Conservation (phyloP, 1,140 invertebrate genomes). For the Drosophila jambulina region DNA sequence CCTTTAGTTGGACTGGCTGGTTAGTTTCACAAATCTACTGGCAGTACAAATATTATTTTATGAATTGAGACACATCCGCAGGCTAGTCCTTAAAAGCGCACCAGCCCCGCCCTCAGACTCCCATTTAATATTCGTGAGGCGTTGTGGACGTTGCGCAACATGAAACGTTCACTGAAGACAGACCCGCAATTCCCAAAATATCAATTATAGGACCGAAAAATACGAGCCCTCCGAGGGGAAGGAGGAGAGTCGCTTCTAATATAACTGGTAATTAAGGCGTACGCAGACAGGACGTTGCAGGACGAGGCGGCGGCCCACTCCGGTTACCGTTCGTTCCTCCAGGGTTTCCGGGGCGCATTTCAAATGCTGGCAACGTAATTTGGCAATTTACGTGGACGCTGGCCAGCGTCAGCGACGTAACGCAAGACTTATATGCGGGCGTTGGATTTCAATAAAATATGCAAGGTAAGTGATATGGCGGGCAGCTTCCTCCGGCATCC, state of each 20-base stretch:
- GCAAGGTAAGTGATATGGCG: slow-evolving; percentile 62
- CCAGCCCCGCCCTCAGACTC: background rate
- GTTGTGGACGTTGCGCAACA: slow-evolving; percentile 59
- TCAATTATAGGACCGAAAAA: slow-evolving; percentile 76
- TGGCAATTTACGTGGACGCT: slow-evolving; percentile 71
- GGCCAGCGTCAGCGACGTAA: slow-evolving; percentile 45
- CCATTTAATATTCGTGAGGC: slow-evolving; percentile 74
- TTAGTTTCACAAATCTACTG: background rate
- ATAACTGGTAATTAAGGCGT: slow-evolving; percentile 76
- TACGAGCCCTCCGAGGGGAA: slow-evolving; percentile 48
- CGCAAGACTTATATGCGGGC: slow-evolving; percentile 73
- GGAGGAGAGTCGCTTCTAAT: slow-evolving; percentile 41
- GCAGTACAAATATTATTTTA: background rate
- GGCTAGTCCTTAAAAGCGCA: background rate
- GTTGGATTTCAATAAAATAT: slow-evolving; percentile 81
- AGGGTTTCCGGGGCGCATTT: slow-evolving; percentile 43
- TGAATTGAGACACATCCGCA: slow-evolving; percentile 19
- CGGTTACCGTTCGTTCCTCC: slow-evolving; percentile 25
- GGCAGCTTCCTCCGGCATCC: background rate
- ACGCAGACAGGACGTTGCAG: slow-evolving; percentile 22
- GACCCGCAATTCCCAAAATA: slow-evolving; percentile 71
- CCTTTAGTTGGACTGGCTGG: background rate
- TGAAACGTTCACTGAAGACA: slow-evolving; percentile 32
- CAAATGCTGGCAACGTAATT: slow-evolving; percentile 78
- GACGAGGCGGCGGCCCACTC: slow-evolving; percentile 13